phyloP scores from a whole-genome alignment of 2,888 invertebrate species.

The Trichopoda pennipes region DNA sequence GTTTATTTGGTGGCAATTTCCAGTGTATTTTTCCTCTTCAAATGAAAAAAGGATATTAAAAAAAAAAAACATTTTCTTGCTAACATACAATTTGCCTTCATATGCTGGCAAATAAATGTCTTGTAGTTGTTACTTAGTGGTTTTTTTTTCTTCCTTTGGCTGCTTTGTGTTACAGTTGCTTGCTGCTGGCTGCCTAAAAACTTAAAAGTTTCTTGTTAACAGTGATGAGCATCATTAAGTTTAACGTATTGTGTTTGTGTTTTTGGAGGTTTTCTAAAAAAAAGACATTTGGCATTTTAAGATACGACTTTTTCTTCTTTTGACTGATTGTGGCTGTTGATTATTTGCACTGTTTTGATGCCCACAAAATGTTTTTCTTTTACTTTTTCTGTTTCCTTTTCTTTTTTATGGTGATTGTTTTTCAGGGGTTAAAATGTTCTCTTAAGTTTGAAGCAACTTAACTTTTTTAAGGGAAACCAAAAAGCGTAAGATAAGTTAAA shows the following conservation, averaged over 20 bases:
- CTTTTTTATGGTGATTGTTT: slow-evolving; percentile 23
- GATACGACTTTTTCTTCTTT: neutral
- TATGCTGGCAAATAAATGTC: slow-evolving; percentile 40
- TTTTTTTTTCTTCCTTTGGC: neutral
- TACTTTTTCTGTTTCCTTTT: neutral
- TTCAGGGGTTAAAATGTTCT: neutral
- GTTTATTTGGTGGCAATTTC: slow-evolving; percentile 42
- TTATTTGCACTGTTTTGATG: slow-evolving; percentile 37
- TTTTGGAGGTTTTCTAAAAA: slow-evolving; percentile 24
- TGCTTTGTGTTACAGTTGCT: neutral
- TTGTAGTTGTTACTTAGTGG: slow-evolving; percentile 3
- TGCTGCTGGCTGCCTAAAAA: slow-evolving; percentile 48
- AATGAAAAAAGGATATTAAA: neutral
- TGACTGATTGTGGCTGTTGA: too few species aligned
- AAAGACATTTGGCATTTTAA: slow-evolving; percentile 10
- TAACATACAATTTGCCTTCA: slow-evolving; percentile 1
- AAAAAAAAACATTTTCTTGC: slow-evolving; percentile 25
- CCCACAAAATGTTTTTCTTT: slow-evolving; percentile 46
- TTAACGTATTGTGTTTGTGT: slow-evolving; percentile 49
- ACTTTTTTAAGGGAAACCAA: neutral
- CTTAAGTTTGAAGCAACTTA: neutral
- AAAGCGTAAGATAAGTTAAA: slow-evolving; percentile 11
- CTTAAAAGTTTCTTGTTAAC: slow-evolving; percentile 66
- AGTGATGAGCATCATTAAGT: slow-evolving; percentile 69
- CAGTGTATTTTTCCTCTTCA: neutral